Base-by-base conservation (phyloP, 2,113 vertebrate genomes). In the Lampris megalopsis region DNA sequence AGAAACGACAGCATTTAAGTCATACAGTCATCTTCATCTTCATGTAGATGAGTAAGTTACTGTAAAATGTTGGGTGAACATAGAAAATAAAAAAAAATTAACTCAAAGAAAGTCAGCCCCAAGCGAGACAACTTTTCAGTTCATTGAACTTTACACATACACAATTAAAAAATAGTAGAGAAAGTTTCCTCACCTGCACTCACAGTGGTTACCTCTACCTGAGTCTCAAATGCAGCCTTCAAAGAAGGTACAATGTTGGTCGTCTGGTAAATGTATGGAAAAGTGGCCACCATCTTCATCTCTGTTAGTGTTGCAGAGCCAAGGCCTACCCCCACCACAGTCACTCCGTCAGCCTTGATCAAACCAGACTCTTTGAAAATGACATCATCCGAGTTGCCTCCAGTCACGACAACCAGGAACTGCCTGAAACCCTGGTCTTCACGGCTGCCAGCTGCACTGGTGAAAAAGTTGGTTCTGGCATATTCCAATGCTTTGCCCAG, bases 401-500 rank as follows among this genome's bases (percentile, higher is more conserved):
- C 93, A 1, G 93, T 93, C 5, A 97, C 5, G 2, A 97, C 81
- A 11, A 96, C 88, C 35, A 94, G 86, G 80, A 91, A 94, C 65
- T 96, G 94, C 0, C 73, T 81, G 45, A 79, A 81, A 5, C 94
- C 95, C 52, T 91, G 64, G 0, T 86, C 89, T 0, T 92, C 89
- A 0, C 91, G 85, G 53, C 94, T 92, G 37, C 95, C 96, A 0
- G 86, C 87, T 9, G 60, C 77, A 0, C 73, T 69, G 0, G 69
- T 92, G 70, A 96, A 95, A 52, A 96, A 90, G 1, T 78, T 52
- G 4, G 75, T 56, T 1, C 36, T 80, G 37, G 95, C 89, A 8
- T 91, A 91, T 2, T 73, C 9, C 48, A 97, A 56, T 0, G 94
- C 95, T 0, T 37, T 24, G 67, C 95, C 73, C 73, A 94, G 69